Evolutionary conservation across 1,140 invertebrate species (phyloP).

Genomic region (Rhynchophorus ferrugineus): DNA sequence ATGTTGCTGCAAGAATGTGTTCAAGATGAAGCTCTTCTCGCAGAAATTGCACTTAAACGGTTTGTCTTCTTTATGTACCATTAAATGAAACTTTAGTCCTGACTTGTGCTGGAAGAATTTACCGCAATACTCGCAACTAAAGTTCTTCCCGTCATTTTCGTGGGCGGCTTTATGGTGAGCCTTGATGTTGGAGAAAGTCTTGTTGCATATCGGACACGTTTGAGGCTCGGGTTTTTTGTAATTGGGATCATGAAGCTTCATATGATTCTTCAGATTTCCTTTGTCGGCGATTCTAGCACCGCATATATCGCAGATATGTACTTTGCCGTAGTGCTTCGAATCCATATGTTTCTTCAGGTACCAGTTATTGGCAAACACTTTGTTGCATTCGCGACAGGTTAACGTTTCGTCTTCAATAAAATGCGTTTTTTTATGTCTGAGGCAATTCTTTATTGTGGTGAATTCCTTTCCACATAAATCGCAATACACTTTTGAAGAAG

Average conservation of each 20-base stretch:
- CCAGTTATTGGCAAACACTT: constrained; percentile 27
- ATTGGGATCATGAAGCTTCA: constrained; percentile 34
- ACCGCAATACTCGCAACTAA: constrained; percentile 57
- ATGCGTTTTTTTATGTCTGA: constrained; percentile 37
- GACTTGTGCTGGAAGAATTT: constrained; percentile 57
- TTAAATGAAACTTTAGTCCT: constrained; percentile 52
- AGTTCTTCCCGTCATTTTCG: constrained; percentile 63
- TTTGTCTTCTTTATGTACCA: constrained; percentile 46
- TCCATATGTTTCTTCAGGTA: constrained; percentile 19
- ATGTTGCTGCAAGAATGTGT: constrained; percentile 59
- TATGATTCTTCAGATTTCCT: constrained; percentile 41
- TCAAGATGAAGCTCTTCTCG: constrained; percentile 49
- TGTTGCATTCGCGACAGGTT: constrained; percentile 36
- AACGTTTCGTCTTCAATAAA: constrained; percentile 12
- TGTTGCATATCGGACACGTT: constrained; percentile 20
- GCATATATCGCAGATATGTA: constrained; percentile 38
- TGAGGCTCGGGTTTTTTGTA: not conserved
- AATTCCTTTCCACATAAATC: constrained; percentile 43
- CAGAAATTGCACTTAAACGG: constrained; percentile 57
- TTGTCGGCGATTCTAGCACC: constrained; percentile 40
- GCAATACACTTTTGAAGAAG: constrained; percentile 29
- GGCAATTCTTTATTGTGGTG: constrained; percentile 36
- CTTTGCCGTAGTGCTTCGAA: constrained; percentile 14
- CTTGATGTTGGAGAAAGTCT: constrained; percentile 10
- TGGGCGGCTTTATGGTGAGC: constrained; percentile 49